Evolutionary conservation across 2,888 invertebrate genomes (phyloP), one percentile per base, ranked within the genome.

Genomic region (Rhogogaster chlorosoma): DNA sequence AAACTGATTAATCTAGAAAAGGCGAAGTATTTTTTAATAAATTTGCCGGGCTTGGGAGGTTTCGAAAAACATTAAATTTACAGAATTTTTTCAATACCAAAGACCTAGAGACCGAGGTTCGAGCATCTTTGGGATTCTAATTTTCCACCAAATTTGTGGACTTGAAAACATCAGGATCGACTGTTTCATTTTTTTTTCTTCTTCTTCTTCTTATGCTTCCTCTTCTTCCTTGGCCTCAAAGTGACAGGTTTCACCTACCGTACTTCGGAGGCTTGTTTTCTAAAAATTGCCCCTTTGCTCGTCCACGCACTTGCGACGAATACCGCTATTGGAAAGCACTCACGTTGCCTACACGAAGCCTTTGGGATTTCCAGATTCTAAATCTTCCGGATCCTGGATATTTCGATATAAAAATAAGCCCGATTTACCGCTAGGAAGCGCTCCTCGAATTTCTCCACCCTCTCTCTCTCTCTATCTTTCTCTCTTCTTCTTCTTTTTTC

Each of bases 341-440:
- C 77, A 32, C 49, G 77, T 77, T 53, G 26, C 53, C 53, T n/a
- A 32, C 32, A 67, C 77, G 53, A n/a, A 77, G 53, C 53, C n/a
- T 71, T 42, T 71, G 71, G 71, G 71, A 71, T 71, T 71, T 71
- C 71, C n/a, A 42, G 71, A 71, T 71, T 71, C 71, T 71, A 71
- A 71, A 71, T 71, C 53, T 77, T 77, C 15, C 77, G 53, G 77
- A 53, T 53, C 77, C 29, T 32, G 49, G 77, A 77, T 77, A 53
- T 49, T 49, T 29, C 29, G 49, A 45, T 45, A 42, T 75, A 75
- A 49, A 45, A 75, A 75, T 77, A 49, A 77, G 49, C 53, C 49
- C 77, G 77, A 53, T 32, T 77, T 29, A 77, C 77, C 38, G 38
- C 71, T 10, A 71, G 22, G 22, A 71, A 71, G 38, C 18, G 18